A percentile compares a stretch with the other conserved stretches of the same genome.
These are phyloP conservation scores for Idaea straminata DNA, from an alignment of 2,888 invertebrate species.

Conservation along the genomic window DNA sequence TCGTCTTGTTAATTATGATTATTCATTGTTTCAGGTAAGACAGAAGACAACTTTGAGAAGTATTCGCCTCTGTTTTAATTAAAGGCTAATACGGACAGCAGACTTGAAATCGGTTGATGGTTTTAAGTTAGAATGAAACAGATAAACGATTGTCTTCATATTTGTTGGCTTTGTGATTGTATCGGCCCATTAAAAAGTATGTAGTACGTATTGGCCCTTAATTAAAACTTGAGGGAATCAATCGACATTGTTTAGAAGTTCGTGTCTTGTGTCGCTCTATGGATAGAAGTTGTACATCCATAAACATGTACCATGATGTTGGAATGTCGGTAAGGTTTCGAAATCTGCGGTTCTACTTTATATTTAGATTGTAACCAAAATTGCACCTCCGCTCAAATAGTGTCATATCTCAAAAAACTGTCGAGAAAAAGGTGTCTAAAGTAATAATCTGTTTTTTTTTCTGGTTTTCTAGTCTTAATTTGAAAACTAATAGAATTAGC, in stretches of 20 bases:
- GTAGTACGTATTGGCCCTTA: neutral
- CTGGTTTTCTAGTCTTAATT: too few relatives aligned
- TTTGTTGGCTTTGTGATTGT: neutral
- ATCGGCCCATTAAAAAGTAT: neutral
- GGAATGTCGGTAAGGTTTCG: neutral
- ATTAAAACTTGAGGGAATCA: constrained; percentile 4
- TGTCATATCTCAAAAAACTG: too few relatives aligned
- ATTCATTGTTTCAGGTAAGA: constrained; percentile 65
- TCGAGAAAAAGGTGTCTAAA: too few relatives aligned
- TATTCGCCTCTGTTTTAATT: constrained; percentile 53
- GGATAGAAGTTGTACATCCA: neutral
- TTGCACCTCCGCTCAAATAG: too few relatives aligned
- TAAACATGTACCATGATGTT: neutral
- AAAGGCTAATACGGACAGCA: constrained; percentile 34
- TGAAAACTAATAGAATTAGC: too few relatives aligned
- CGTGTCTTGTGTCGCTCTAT: neutral
- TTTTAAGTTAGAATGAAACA: constrained; percentile 27
- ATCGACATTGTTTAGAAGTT: constrained; percentile 5
- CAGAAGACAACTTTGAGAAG: constrained; percentile 39
- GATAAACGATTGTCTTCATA: too few relatives aligned
- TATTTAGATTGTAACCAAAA: too few relatives aligned
- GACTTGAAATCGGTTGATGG: constrained; percentile 47
- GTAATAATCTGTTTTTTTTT: too few relatives aligned
- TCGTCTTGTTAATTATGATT: constrained; percentile 31
- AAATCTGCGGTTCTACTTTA: too few relatives aligned